Conservation (phyloP, 2,888 invertebrate genomes). For the Epistrophella euchroma region DNA sequence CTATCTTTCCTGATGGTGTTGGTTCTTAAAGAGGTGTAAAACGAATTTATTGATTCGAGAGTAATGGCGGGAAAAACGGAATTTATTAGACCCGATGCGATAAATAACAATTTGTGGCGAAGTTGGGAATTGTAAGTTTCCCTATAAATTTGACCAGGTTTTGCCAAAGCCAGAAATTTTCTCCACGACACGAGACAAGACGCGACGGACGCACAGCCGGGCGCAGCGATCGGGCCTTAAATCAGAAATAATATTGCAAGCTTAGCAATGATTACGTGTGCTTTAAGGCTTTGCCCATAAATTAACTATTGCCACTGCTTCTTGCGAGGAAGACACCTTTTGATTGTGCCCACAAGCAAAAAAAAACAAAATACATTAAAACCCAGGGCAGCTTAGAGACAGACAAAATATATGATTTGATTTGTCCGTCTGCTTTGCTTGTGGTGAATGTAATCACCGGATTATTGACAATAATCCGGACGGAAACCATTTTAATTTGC, state of each 20-base stretch:
- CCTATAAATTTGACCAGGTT: slow-evolving; percentile 65
- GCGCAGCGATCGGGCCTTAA: slow-evolving; percentile 43
- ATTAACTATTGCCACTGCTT: slow-evolving; percentile 65
- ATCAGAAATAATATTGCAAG: slow-evolving; percentile 70
- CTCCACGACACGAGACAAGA: not conserved
- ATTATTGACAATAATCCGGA: slow-evolving; percentile 65
- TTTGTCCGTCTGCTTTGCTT: slow-evolving; percentile 24
- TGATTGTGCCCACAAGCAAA: slow-evolving; percentile 46
- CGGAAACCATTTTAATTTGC: slow-evolving; percentile 58
- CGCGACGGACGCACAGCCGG: not conserved
- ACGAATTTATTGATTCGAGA: slow-evolving; percentile 75
- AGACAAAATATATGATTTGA: slow-evolving; percentile 62
- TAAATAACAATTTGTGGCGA: slow-evolving; percentile 75
- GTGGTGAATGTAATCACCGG: slow-evolving; percentile 30
- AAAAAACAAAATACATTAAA: slow-evolving; percentile 7
- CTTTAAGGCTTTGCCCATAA: slow-evolving; percentile 69
- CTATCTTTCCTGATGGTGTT: slow-evolving; percentile 30
- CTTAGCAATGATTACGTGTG: slow-evolving; percentile 71
- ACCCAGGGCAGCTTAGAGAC: slow-evolving; percentile 14
- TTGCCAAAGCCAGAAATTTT: slow-evolving; percentile 10
- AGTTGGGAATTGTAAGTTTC: slow-evolving; percentile 72
- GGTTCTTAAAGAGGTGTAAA: slow-evolving; percentile 71
- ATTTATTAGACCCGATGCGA: slow-evolving; percentile 71
- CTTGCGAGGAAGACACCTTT: slow-evolving; percentile 40
- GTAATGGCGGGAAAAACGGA: slow-evolving; percentile 74